Conservation (phyloP, 2,113 vertebrate species). For the Amblyornis subalaris region DNA sequence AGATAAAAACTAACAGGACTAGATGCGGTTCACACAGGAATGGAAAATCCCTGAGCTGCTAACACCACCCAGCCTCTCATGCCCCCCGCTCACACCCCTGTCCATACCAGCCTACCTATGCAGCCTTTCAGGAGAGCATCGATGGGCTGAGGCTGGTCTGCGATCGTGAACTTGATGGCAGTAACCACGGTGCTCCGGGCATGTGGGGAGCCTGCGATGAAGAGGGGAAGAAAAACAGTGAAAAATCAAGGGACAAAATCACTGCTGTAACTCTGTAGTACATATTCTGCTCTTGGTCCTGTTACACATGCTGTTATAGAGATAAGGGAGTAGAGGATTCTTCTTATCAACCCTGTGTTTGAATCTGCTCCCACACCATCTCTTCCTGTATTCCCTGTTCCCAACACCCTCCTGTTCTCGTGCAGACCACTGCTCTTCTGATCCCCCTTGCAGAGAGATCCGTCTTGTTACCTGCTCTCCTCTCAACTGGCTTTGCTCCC, state of each 20-base stretch:
- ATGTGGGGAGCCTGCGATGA: slow-evolving; percentile 76
- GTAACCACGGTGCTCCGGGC: slow-evolving; percentile 89
- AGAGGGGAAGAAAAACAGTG: neutral
- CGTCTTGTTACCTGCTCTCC: neutral
- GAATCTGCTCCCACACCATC: neutral
- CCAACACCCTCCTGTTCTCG: neutral
- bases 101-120: slow-evolving; percentile 73
- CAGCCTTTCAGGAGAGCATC: slow-evolving; percentile 85
- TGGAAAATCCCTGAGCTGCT: neutral
- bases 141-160: slow-evolving; percentile 86
- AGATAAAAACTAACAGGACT: neutral
- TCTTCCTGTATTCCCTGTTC: neutral
- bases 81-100: neutral
- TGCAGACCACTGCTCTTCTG: neutral
- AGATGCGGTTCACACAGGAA: neutral
- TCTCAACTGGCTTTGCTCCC: neutral
- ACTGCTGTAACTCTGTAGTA: neutral
- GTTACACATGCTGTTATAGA: accelerated
- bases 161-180: slow-evolving; percentile 89
- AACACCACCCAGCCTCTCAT: accelerated
- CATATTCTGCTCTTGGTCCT: neutral
- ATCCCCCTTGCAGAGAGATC: neutral
- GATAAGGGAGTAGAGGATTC: neutral
- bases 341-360: neutral
- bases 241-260: neutral